Base-by-base conservation (phyloP, 2,888 invertebrate species). In the Venustoraphidia nigricollis region DNA sequence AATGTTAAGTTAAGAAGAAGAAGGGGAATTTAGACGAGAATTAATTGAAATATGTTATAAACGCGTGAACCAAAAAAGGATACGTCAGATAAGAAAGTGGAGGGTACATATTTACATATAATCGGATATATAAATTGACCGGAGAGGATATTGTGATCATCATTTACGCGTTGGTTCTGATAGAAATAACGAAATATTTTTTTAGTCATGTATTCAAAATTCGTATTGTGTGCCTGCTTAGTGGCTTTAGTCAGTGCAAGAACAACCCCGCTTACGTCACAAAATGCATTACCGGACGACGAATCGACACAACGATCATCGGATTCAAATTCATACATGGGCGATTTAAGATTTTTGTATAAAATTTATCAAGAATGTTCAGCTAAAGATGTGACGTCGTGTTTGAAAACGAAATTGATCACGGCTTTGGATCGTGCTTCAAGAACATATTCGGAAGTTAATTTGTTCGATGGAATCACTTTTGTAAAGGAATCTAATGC, bases 291-390 rank as follows among this genome's bases (percentile, higher is more conserved):
- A 36, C 58, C 60, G 34, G 57, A 63, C 13, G 57, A 59, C 48
- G 52, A 54, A 9, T 47, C 41, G 39, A 49, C 50, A 34, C 54
- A 60, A 40, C 58, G 62, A 42, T 57, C 65, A 44, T 56, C 62
- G 14, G 48, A 53, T 2, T 47, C 61, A 10, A 54, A 57, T 60
- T 56, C 67, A 11, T 64, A 74, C 53, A 67, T 83, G 53, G 77
- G 79, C 53, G 86, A 86, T 58, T 66, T 87, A 8, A 76, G 80
- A 56, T 75, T 80, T 58, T 76, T 84, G 54, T 86, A 83, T 60
- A 83, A 84, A 62, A 76, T 85, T 53, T 89, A 88, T 67, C 83
- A 82, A 64, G 86, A 88, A 58, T 89, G 89, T 69, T 73, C 81
- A 51, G 76, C 77, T 46, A 69, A 74, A 52, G 82, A 81, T 54